Conservation (phyloP, 2,797 vertebrate species). For the Erithacus rubecula region DNA sequence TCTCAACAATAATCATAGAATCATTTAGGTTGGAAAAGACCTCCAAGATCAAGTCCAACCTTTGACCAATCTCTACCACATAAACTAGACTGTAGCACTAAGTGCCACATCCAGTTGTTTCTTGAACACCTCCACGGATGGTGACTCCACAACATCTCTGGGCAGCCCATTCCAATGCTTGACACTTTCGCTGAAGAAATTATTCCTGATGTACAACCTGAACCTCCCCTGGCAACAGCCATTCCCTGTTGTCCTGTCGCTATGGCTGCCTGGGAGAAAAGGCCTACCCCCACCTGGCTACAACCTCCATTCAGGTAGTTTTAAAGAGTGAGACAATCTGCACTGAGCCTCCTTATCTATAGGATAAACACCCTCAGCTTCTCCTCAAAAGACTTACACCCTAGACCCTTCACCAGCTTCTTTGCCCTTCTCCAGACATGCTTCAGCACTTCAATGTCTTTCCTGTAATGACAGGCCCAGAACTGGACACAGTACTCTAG, state of each 20-base stretch:
- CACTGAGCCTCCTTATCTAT: not conserved
- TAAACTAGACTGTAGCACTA: not conserved
- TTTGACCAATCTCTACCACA: not conserved
- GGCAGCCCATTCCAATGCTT: not conserved
- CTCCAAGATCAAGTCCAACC: not conserved
- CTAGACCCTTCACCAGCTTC: not conserved
- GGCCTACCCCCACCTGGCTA: not conserved
- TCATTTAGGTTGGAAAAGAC: not conserved
- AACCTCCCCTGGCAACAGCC: not conserved
- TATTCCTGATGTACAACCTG: not conserved
- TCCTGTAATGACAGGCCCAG: not conserved
- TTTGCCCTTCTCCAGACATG: not conserved
- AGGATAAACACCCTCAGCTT: not conserved
- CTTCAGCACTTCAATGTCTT: not conserved
- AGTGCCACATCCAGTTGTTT: not conserved
- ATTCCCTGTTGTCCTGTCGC: not conserved
- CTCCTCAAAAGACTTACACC: not conserved
- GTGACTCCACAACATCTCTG: not conserved
- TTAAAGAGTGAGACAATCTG: not conserved
- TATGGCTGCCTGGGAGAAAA: not conserved
- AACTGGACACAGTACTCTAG: not conserved
- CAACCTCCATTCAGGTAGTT: not conserved
- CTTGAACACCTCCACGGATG: not conserved
- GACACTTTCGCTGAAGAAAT: not conserved
- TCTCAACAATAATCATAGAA: not conserved